A percentile compares a stretch with the other conserved stretches of the same genome.
phyloP scores from a whole-genome alignment of 2,113 vertebrate species.

The Burhinus oedicnemus region DNA sequence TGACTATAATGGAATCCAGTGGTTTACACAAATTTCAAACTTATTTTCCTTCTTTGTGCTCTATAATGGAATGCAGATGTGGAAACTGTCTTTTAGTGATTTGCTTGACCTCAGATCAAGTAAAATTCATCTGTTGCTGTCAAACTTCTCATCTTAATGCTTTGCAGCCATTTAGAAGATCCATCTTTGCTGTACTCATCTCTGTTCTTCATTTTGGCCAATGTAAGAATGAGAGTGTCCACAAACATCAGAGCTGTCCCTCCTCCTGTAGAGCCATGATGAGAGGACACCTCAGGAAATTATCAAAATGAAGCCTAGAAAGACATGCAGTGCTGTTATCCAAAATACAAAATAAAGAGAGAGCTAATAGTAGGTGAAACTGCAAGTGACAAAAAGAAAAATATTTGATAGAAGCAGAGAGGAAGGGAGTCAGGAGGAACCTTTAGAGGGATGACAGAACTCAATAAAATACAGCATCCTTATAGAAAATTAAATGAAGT shows the following conservation, averaged over 20 bases:
- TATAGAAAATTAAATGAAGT: neutral
- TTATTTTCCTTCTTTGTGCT: neutral
- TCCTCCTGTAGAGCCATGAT: neutral
- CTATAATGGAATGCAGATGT: neutral
- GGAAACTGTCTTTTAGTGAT: neutral
- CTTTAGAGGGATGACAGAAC: neutral
- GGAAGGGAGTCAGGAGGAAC: neutral
- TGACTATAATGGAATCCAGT: neutral
- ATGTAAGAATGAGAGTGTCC: neutral
- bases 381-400: neutral
- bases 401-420: neutral
- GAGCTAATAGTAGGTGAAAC: neutral
- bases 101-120: neutral
- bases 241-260: neutral
- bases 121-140: neutral
- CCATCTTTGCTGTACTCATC: neutral
- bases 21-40: neutral
- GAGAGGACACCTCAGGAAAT: neutral
- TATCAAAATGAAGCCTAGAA: neutral
- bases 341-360: neutral
- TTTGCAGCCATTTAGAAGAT: neutral
- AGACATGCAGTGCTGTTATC: neutral
- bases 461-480: neutral
- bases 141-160: neutral
- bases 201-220: neutral